Evolutionary conservation across 2,797 vertebrate species (phyloP).

Genomic region (Molossus molossus): DNA sequence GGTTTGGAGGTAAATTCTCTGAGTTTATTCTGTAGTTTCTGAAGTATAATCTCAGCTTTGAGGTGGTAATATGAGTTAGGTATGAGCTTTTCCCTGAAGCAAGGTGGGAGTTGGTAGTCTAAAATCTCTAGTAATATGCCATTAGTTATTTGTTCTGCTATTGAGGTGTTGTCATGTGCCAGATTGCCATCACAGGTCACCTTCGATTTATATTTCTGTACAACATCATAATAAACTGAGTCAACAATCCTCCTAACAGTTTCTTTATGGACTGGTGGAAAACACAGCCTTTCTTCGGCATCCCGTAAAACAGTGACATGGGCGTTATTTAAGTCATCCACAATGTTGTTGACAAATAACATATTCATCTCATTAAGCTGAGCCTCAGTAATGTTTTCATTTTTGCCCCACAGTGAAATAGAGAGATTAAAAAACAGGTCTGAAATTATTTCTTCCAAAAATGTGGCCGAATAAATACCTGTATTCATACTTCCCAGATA

Average conservation of each 20-base stretch:
- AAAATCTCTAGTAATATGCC: conserved; percentile 81
- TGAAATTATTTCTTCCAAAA: conserved; percentile 84
- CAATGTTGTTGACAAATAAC: conserved; percentile 73
- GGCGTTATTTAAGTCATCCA: conserved; percentile 74
- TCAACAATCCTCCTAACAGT: conserved; percentile 74
- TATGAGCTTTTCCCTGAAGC: conserved; percentile 45
- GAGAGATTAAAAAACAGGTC: conserved; percentile 82
- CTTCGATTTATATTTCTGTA: conserved; percentile 69
- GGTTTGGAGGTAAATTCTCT: conserved; percentile 24
- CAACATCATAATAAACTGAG: conserved; percentile 75
- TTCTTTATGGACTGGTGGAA: conserved; percentile 73
- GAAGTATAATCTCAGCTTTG: conserved; percentile 76
- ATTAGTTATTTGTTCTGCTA: conserved; percentile 71
- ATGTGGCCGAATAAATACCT: conserved; percentile 80
- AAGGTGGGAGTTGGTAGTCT: conserved; percentile 83
- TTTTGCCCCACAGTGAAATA: conserved; percentile 63
- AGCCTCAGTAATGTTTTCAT: conserved; percentile 51
- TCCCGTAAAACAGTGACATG: conserved; percentile 71
- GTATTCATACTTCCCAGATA: neutral
- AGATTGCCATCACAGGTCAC: neutral
- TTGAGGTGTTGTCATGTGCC: neutral
- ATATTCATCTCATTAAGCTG: conserved; percentile 69
- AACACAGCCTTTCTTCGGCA: conserved; percentile 77
- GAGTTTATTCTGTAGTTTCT: conserved; percentile 76
- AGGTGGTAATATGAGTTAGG: conserved; percentile 66